A percentile compares a stretch with the other conserved stretches of the same genome.
phyloP scores from a whole-genome alignment of 2,888 invertebrate species.

The Paralinhomoeus sp. region DNA sequence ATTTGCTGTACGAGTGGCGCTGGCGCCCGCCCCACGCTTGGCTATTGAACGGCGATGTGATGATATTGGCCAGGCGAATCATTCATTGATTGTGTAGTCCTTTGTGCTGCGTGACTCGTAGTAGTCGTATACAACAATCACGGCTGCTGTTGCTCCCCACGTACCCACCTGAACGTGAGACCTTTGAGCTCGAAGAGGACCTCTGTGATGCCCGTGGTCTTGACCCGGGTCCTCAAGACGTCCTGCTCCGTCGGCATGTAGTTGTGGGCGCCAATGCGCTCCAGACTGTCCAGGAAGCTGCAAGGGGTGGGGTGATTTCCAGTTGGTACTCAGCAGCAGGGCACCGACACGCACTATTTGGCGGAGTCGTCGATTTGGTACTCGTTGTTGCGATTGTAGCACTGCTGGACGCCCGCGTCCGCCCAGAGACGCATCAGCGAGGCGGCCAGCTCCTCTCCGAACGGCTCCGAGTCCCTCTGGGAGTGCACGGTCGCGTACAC shows the following conservation, averaged over 20 bases:
- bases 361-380: slow-evolving; percentile 99
- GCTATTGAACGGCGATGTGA: too few species aligned
- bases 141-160: too few species aligned
- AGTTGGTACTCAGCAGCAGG: background rate
- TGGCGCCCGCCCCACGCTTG: too few species aligned
- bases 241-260: slow-evolving; percentile 99
- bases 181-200: slow-evolving; percentile 99
- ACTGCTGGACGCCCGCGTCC: slow-evolving; percentile 89
- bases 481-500: slow-evolving; percentile 25
- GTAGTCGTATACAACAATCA: too few species aligned
- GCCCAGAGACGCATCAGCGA: slow-evolving; percentile 98
- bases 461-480: slow-evolving; percentile 4
- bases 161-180: slow-evolving; percentile 92
- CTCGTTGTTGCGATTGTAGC: slow-evolving; percentile 96
- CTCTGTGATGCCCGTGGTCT: slow-evolving; percentile 99
- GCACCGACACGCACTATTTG: slow-evolving; percentile 62
- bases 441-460: background rate
- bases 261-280: slow-evolving; percentile 88
- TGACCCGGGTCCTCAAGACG: slow-evolving; percentile 91
- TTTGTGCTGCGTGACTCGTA: too few species aligned
- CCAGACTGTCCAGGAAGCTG: slow-evolving; percentile 97
- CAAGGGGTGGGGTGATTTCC: background rate
- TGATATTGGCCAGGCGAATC: too few species aligned
- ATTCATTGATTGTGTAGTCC: too few species aligned
- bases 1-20: too few species aligned